phyloP scores from a whole-genome alignment of 2,888 invertebrate species.

The Schrankia costaestrigalis region DNA sequence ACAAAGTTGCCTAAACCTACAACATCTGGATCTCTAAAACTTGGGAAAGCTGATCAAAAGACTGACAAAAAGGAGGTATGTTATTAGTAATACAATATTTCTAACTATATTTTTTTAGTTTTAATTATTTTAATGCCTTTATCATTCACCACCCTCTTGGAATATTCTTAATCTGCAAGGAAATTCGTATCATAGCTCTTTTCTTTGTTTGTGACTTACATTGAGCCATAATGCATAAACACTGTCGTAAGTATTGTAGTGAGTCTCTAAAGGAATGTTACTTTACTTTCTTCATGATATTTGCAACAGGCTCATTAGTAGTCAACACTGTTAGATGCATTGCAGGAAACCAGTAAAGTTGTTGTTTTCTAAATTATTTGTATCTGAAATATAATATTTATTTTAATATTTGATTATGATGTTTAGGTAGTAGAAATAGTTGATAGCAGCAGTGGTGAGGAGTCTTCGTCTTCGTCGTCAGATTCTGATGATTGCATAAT shows the following conservation, averaged over 20 bases:
- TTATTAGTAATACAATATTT: neutral
- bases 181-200: too few relatives aligned
- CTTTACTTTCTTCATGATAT: too few relatives aligned
- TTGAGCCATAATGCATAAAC: too few relatives aligned
- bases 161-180: neutral
- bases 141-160: neutral
- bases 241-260: too few relatives aligned
- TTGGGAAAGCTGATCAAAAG: slow-evolving; percentile 52
- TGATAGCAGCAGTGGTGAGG: slow-evolving; percentile 82
- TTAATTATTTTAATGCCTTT: neutral
- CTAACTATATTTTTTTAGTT: neutral
- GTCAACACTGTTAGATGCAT: too few relatives aligned
- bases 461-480: slow-evolving; percentile 80
- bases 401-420: slow-evolving; percentile 19
- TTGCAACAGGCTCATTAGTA: too few relatives aligned
- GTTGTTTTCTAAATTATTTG: too few relatives aligned
- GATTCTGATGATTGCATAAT: slow-evolving; percentile 93
- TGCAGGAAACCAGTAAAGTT: too few relatives aligned
- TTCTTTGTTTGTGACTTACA: too few relatives aligned
- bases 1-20: slow-evolving; percentile 64
- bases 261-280: too few relatives aligned
- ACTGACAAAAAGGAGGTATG: slow-evolving; percentile 64
- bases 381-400: too few relatives aligned
- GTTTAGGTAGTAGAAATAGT: slow-evolving; percentile 87
- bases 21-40: slow-evolving; percentile 51